A percentile compares a stretch with the other conserved stretches of the same genome.
phyloP scores from a whole-genome alignment of 2,797 vertebrate genomes.

The Pangasius macronema region DNA sequence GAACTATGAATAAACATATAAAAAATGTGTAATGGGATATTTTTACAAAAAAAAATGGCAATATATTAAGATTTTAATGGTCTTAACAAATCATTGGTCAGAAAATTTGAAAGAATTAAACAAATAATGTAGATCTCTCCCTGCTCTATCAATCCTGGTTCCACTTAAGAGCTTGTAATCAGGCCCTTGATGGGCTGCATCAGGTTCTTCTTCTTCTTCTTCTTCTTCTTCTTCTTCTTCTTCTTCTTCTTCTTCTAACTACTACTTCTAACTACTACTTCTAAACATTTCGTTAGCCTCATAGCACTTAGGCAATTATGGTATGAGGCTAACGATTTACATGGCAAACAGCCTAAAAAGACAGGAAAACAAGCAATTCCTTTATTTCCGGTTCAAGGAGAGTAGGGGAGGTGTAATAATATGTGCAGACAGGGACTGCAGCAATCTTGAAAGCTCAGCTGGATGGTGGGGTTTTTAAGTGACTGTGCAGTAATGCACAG shows the following conservation, averaged over 20 bases:
- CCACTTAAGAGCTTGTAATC: too few relatives aligned
- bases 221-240: not conserved
- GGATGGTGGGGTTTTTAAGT: not conserved
- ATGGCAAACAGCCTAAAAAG: not conserved
- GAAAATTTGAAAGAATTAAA: too few relatives aligned
- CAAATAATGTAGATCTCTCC: too few relatives aligned
- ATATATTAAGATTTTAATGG: too few relatives aligned
- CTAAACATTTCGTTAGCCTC: too few relatives aligned
- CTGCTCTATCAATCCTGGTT: too few relatives aligned
- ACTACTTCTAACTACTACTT: not conserved
- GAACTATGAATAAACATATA: not conserved
- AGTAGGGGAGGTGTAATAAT: not conserved
- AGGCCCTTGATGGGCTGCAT: too few relatives aligned
- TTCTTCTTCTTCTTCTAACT: too few relatives aligned
- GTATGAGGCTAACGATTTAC: too few relatives aligned
- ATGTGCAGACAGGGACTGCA: not conserved
- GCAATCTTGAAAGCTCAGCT: not conserved
- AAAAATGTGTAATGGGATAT: not conserved
- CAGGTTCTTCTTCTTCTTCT: not conserved
- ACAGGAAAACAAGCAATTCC: not conserved
- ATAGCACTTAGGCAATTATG: too few relatives aligned
- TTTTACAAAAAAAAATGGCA: not conserved
- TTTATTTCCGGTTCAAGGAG: not conserved
- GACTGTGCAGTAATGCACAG: not conserved
- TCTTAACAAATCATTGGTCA: too few relatives aligned